These are phyloP conservation scores for Lontra canadensis DNA, from an alignment of 2,113 vertebrate species.

Conservation along the genomic window DNA sequence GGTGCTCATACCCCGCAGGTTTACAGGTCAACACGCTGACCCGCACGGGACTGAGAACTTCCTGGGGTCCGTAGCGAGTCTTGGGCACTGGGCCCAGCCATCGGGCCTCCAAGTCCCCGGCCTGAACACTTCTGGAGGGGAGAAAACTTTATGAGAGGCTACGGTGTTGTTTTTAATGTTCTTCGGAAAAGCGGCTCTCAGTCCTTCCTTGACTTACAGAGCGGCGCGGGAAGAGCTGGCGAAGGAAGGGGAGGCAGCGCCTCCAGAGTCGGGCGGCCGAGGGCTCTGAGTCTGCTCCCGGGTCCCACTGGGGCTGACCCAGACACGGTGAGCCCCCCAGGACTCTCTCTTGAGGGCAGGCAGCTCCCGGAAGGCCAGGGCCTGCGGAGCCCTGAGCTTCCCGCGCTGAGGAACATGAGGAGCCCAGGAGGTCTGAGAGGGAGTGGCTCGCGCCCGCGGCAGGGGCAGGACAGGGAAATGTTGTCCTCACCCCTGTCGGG, in stretches of 20 bases:
- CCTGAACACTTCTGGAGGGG: background rate
- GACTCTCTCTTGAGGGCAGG: background rate
- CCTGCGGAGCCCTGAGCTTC: no score
- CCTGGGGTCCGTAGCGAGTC: no score
- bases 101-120: background rate
- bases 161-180: background rate
- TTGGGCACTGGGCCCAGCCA: background rate
- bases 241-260: accelerated
- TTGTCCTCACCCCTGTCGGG: background rate
- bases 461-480: accelerated
- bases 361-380: no score
- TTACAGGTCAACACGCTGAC: background rate
- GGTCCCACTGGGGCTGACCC: background rate
- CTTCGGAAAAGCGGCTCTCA: background rate
- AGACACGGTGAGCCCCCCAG: background rate
- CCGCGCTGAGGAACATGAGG: background rate
- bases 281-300: no score
- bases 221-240: accelerated
- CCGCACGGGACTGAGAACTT: no score
- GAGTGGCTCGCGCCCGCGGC: background rate
- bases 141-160: background rate
- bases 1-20: no score
- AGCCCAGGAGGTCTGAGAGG: background rate
- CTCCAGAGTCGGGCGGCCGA: background rate
- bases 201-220: background rate